Percentiles rank a stretch among this genome's conserved stretches.
Evolutionary conservation across 2,888 invertebrate genomes (phyloP).

Genomic region (Silvanus unidentatus): DNA sequence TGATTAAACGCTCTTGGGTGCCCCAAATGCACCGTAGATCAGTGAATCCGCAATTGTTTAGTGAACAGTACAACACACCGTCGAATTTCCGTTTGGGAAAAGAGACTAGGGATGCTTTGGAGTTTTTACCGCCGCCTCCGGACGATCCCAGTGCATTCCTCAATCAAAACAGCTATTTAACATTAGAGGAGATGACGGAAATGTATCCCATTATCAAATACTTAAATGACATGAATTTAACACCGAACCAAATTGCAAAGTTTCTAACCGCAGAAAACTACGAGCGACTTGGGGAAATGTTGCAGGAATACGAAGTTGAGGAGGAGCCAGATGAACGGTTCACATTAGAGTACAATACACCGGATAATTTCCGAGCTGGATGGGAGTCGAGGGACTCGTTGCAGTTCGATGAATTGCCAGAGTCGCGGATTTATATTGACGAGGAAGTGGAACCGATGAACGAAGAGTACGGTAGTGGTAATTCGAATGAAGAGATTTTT

Average conservation of each 20-base stretch:
- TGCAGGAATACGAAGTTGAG: slow-evolving; percentile 26
- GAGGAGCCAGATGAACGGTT: slow-evolving; percentile 33
- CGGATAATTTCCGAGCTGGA: slow-evolving; percentile 46
- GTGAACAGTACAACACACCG: slow-evolving; percentile 41
- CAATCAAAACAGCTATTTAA: slow-evolving; percentile 9
- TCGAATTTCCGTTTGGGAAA: slow-evolving; percentile 37
- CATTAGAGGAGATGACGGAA: slow-evolving; percentile 28
- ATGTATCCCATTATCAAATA: slow-evolving; percentile 31
- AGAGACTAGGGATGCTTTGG: slow-evolving; percentile 34
- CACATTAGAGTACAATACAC: slow-evolving; percentile 46
- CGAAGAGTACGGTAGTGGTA: slow-evolving; percentile 39
- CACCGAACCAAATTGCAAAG: slow-evolving; percentile 32
- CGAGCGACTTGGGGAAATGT: slow-evolving; percentile 23
- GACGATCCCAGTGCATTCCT: background rate
- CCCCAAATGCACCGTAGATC: slow-evolving; percentile 42
- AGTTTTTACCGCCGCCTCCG: slow-evolving; percentile 26
- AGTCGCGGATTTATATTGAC: slow-evolving; percentile 54
- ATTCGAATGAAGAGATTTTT: slow-evolving; percentile 16
- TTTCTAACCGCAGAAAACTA: slow-evolving; percentile 33
- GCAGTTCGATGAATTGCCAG: slow-evolving; percentile 39
- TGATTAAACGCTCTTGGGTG: slow-evolving; percentile 38
- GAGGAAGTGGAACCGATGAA: slow-evolving; percentile 22
- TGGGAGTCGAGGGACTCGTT: slow-evolving; percentile 41
- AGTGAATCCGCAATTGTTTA: slow-evolving; percentile 30
- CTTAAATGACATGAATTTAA: slow-evolving; percentile 29